Evolutionary conservation across 2,888 invertebrate genomes (phyloP).

Genomic region (Tryphoninae sp.): DNA sequence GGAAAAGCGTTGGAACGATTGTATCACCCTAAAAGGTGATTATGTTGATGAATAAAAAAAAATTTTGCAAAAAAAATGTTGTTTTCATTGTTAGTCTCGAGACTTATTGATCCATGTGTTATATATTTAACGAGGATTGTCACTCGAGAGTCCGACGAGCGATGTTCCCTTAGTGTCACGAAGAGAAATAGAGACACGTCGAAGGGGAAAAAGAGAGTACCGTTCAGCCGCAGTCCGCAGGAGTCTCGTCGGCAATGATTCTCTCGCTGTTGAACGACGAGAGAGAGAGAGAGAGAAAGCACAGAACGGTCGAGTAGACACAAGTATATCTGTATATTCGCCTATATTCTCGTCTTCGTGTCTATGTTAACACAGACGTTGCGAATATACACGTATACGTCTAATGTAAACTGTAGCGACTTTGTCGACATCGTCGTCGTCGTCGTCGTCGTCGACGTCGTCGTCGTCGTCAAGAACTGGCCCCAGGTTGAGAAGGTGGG

Average conservation of each 20-base stretch:
- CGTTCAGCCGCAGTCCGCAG: conserved; percentile 50
- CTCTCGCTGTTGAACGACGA: conserved; percentile 22
- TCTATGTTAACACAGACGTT: neutral
- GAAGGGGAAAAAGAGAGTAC: conserved; percentile 39
- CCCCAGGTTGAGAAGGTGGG: conserved; percentile 58
- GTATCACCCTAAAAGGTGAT: no score
- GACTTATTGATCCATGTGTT: no score
- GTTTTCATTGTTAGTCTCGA: no score
- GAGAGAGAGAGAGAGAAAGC: neutral
- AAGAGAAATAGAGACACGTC: conserved; percentile 56
- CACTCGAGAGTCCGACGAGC: neutral
- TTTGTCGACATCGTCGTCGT: conserved; percentile 25
- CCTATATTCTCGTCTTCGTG: neutral
- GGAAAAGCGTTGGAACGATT: no score
- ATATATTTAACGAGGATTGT: neutral
- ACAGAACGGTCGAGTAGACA: neutral
- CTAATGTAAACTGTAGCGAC: conserved; percentile 26
- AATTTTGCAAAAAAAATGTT: no score
- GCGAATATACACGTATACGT: conserved; percentile 2
- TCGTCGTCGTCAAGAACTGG: conserved; percentile 59
- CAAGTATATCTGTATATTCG: neutral
- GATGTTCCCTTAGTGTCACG: conserved; percentile 49
- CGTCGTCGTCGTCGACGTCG: conserved; percentile 40
- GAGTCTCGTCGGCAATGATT: conserved; percentile 59
- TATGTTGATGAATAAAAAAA: no score